A percentile compares a stretch with the other conserved stretches of the same genome.
phyloP scores from a whole-genome alignment of 2,113 vertebrate genomes.

The Epinephelus lanceolatus region DNA sequence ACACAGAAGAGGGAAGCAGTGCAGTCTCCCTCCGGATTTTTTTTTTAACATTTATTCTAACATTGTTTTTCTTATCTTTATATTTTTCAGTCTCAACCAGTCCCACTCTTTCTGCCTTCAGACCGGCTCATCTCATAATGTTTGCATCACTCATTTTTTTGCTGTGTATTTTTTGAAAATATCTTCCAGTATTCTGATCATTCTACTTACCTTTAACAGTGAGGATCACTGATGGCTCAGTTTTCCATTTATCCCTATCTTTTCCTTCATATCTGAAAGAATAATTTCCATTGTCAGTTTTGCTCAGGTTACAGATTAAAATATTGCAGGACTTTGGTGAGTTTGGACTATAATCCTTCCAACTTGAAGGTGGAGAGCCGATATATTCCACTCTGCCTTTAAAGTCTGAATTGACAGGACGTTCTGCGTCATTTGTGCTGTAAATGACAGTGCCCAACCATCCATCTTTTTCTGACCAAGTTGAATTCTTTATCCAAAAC shows the following conservation, averaged over 20 bases:
- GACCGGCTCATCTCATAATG: not conserved
- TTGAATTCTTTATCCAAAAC: slow-evolving; percentile 76
- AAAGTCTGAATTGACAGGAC: slow-evolving; percentile 34
- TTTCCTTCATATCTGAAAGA: slow-evolving; percentile 42
- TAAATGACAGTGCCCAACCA: slow-evolving; percentile 48
- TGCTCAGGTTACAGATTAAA: slow-evolving; percentile 62
- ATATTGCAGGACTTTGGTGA: not conserved
- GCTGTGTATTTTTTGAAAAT: not conserved
- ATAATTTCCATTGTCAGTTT: slow-evolving; percentile 72
- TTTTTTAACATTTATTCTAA: not conserved
- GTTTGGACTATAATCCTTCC: fast-evolving
- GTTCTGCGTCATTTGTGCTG: not conserved
- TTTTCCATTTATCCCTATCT: fast-evolving
- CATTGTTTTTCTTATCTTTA: not conserved
- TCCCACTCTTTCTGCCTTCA: not conserved
- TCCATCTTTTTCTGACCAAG: not conserved
- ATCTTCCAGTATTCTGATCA: not conserved
- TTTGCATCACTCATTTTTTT: not conserved
- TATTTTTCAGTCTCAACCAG: not conserved
- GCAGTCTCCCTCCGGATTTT: no score
- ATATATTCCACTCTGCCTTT: slow-evolving; percentile 48
- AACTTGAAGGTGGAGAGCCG: fast-evolving
- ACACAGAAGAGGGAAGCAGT: no score
- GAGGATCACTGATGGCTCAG: not conserved
- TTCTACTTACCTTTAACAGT: slow-evolving; percentile 64